Conservation (phyloP, 2,888 invertebrate genomes). For the Eurytoma californica region DNA sequence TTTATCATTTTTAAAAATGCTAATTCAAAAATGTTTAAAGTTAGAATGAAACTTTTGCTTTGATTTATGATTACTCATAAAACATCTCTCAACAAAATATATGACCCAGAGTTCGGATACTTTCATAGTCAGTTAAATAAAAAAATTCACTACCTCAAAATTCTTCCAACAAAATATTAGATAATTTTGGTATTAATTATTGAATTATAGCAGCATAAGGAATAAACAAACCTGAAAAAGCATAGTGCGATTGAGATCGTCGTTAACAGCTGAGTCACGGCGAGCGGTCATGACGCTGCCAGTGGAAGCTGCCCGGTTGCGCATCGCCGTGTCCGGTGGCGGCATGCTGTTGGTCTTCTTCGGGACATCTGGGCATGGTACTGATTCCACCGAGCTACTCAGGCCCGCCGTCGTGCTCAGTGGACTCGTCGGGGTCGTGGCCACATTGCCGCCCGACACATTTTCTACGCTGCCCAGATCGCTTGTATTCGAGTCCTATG, state of each 20-base stretch:
- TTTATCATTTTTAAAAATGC: no score
- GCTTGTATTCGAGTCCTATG: slow-evolving; percentile 69
- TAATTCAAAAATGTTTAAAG: no score
- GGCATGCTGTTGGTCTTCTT: slow-evolving; percentile 64
- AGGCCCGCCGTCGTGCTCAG: slow-evolving; percentile 61
- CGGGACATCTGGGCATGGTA: slow-evolving; percentile 42
- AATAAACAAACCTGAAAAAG: slow-evolving; percentile 82
- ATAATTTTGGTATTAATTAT: no score
- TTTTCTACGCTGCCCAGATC: slow-evolving; percentile 71
- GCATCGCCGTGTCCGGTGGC: slow-evolving; percentile 69
- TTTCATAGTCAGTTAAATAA: no score
- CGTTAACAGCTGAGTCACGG: slow-evolving; percentile 66
- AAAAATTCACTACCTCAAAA: no score
- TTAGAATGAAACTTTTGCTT: no score
- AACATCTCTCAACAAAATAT: no score
- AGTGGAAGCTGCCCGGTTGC: slow-evolving; percentile 75
- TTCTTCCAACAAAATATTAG: no score
- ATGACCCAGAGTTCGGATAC: no score
- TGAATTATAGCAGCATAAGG: no score
- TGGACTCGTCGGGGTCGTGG: slow-evolving; percentile 67
- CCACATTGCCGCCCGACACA: slow-evolving; percentile 67
- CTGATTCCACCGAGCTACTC: slow-evolving; percentile 69
- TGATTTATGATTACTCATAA: no score
- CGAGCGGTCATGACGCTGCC: slow-evolving; percentile 72
- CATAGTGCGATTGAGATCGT: slow-evolving; percentile 92